These are phyloP conservation scores for Triplophysa bombifrons DNA, from an alignment of 2,797 vertebrate genomes.

Conservation along the genomic window DNA sequence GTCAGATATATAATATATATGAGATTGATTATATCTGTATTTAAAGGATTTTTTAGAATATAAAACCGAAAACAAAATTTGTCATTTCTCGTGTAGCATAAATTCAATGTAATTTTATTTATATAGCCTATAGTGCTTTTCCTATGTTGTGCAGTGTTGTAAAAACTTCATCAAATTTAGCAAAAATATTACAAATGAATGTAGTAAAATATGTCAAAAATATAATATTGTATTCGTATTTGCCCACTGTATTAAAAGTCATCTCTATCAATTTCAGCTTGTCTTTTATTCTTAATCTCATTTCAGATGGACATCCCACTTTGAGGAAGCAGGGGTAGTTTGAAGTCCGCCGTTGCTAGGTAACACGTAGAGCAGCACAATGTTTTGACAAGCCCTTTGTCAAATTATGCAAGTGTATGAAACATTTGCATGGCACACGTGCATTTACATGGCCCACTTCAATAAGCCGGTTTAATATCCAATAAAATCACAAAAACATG, in stretches of 20 bases:
- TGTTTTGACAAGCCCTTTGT: slow-evolving; percentile 55
- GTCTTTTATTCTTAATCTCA: slow-evolving; percentile 22
- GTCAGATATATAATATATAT: neutral
- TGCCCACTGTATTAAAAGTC: neutral
- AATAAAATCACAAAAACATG: slow-evolving; percentile 22
- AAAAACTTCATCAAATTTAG: too few relatives aligned
- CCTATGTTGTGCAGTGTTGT: too few relatives aligned
- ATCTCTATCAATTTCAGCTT: neutral
- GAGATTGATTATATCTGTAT: neutral
- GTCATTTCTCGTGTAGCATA: too few relatives aligned
- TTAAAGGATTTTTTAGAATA: neutral
- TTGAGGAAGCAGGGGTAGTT: slow-evolving; percentile 46
- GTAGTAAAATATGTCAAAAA: neutral
- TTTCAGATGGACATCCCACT: slow-evolving; percentile 40
- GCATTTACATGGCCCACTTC: slow-evolving; percentile 39
- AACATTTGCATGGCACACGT: slow-evolving; percentile 59
- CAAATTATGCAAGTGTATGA: slow-evolving; percentile 60
- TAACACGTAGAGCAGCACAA: slow-evolving; percentile 56
- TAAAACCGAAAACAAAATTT: neutral
- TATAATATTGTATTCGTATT: neutral
- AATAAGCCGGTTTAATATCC: slow-evolving; percentile 38
- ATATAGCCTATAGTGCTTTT: too few relatives aligned
- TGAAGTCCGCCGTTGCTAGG: slow-evolving; percentile 66
- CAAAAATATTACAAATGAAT: too few relatives aligned
- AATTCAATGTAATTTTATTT: too few relatives aligned